Base-by-base conservation (phyloP, 2,888 invertebrate genomes). In the Clivina fossor region DNA sequence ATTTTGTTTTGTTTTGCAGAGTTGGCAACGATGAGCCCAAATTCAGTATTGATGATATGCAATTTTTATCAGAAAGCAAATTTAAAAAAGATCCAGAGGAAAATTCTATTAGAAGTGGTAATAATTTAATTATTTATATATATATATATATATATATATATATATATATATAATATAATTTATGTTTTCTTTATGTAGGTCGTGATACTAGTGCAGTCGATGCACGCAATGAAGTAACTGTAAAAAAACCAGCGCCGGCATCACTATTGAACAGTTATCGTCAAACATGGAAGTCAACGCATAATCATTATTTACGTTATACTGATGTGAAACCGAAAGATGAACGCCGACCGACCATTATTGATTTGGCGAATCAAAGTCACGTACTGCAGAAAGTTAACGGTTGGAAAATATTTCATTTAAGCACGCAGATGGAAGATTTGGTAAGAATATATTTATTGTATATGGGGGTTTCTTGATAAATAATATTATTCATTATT, bases 401-500 rank as follows among this genome's bases (percentile, higher is more conserved):
- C 64, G 96, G 96, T 1, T 96, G 96, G 96, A 96, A 95, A 76
- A 82, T 96, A 58, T 86, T 90, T 76, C 93, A 94, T 71, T 80
- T 96, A 64, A 89, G 89, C 30, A 86, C 92, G 35, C 94, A 95
- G 78, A 89, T 96, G 86, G 92, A 94, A 68, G 92, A 94, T 72
- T 76, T 95, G 80, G 93, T 93, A 76, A 71, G 5, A 5, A 8
- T 40, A 15, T 40, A 15, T 19, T 40, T 40, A 15, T 55, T 53
- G 5, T 43, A 19, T 33, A 40, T 40, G 4, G 5, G 19, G 19
- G 5, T 35, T 11, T 5, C n/a, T 35, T 13, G 19, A 40, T 20
- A n/a, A 3, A 9, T 9, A n/a, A n/a, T n/a, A n/a, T n/a, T n/a
- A 13, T 3, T 40, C 2, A 20, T 18, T 18, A 19, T 19, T 20